Percentiles rank a stretch among this genome's conserved stretches.
These are phyloP conservation scores for Zaprionus tsacasi DNA, from an alignment of 1,140 invertebrate genomes.

Conservation along the genomic window DNA sequence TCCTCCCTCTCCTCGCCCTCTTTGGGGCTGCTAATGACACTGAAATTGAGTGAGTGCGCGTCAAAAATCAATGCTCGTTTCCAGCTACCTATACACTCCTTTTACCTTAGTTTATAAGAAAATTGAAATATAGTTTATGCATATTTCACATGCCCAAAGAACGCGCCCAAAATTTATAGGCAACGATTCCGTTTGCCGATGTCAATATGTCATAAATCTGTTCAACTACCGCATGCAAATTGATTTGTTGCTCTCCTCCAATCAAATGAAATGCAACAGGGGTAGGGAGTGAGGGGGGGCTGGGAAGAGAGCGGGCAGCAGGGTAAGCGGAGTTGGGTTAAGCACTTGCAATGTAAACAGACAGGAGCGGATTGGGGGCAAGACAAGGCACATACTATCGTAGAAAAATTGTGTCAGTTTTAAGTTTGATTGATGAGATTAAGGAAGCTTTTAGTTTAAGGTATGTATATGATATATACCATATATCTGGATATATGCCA, in stretches of 20 bases:
- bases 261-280: slow-evolving; percentile 63
- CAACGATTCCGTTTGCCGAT: slow-evolving; percentile 9
- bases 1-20: background rate
- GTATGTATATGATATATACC: too few species aligned
- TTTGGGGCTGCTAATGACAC: slow-evolving; percentile 25
- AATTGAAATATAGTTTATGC: slow-evolving; percentile 30
- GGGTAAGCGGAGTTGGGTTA: background rate
- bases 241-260: slow-evolving; percentile 75
- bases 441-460: background rate
- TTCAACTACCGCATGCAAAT: slow-evolving; percentile 71
- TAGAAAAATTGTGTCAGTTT: too few species aligned
- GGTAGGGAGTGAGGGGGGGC: background rate
- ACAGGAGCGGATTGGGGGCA: slow-evolving; percentile 26
- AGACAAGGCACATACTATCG: too few species aligned
- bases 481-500: too few species aligned
- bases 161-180: slow-evolving; percentile 42
- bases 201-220: slow-evolving; percentile 61
- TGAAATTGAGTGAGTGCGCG: slow-evolving; percentile 13
- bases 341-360: background rate
- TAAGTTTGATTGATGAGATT: background rate
- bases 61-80: slow-evolving; percentile 38
- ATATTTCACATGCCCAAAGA: slow-evolving; percentile 30
- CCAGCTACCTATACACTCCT: background rate
- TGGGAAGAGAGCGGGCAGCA: background rate
- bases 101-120: slow-evolving; percentile 10